Evolutionary conservation across 2,113 vertebrate genomes (phyloP).

Genomic region (Antechinus stuartii): DNA sequence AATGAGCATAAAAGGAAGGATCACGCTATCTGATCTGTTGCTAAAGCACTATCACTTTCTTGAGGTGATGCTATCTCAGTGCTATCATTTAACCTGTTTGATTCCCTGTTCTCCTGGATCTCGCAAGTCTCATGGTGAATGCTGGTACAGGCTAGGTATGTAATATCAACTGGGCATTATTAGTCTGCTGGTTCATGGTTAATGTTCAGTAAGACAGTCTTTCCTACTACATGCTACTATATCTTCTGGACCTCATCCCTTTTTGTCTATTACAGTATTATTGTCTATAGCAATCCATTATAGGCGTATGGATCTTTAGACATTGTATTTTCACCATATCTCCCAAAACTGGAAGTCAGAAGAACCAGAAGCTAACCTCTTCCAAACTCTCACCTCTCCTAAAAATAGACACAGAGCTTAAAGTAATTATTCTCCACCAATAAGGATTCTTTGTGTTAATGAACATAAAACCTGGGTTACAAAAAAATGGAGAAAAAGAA

Average conservation of each 20-base stretch:
- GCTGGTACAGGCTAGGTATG: not conserved
- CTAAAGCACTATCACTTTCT: not conserved
- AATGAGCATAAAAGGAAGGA: not conserved
- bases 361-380: too few species aligned
- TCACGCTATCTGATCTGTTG: not conserved
- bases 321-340: too few species aligned
- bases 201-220: not conserved
- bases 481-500: too few species aligned
- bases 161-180: not conserved
- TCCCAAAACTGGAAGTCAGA: too few species aligned
- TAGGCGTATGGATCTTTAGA: not conserved
- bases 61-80: not conserved
- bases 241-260: not conserved
- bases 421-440: too few species aligned
- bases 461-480: too few species aligned
- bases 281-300: too few species aligned
- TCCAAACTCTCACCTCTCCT: too few species aligned
- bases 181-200: not conserved
- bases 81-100: not conserved
- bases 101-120: not conserved
- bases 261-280: not conserved
- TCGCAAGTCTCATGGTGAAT: not conserved
- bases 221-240: not conserved
- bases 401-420: too few species aligned
- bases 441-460: too few species aligned